Evolutionary conservation across 2,888 invertebrate species (phyloP), one percentile per base, ranked within the genome.

Genomic region (Drosophila algonquin): DNA sequence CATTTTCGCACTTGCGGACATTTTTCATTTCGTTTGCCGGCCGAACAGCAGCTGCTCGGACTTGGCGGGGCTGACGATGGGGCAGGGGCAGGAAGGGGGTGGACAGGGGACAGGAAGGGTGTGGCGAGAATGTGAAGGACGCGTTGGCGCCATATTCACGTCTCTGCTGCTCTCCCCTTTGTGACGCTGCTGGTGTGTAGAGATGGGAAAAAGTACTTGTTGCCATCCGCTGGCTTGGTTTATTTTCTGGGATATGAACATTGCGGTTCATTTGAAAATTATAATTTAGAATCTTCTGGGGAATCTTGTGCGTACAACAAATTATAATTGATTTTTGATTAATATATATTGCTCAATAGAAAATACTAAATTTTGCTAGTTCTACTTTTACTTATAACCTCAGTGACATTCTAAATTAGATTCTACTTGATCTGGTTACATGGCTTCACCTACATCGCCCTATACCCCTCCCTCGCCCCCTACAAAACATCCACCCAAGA

Each of bases 1-100:
- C 87, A 81, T 85, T 82, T 87, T 89, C 87, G 81, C 89, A 87
- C 88, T 88, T 84, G 87, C 76, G 81, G 81, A 84, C 87, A 88
- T 88, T 89, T 89, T 87, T 87, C 88, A 89, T 82, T 80, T 79
- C 71, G 81, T 65, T 40, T 78, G 60, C 71, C 74, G 63, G 70
- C 63, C 75, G 62, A 70, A 63, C 63, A 75, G 79, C 84, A 81
- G 82, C 83, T 85, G 79, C 77, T 82, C 55, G 81, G 72, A 80
- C 79, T 76, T 72, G 58, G 35, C 18, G 61, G 51, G 44, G 46
- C 12, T n/a, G 40, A 55, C 7, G 45, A 16, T 40, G 53, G 24
- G 53, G 24, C 44, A 44, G 45, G 24, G 50, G 30, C 45, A 12
- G 63, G 32, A 35, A 18, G 16, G 21, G 21, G 32, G 50, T 14